These are phyloP conservation scores for Amorpha juglandis DNA, from an alignment of 2,888 invertebrate genomes.

Conservation along the genomic window DNA sequence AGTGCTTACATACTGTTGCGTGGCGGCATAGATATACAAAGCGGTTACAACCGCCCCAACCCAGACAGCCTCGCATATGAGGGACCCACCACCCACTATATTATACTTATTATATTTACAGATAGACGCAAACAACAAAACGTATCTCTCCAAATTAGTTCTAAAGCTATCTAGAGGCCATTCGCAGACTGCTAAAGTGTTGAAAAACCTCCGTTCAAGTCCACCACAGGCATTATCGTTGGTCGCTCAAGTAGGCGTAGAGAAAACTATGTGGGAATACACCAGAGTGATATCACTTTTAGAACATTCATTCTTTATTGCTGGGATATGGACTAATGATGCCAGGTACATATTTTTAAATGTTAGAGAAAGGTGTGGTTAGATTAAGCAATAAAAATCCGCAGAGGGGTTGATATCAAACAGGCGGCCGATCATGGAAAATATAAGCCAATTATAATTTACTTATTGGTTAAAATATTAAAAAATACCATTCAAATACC, in stretches of 20 bases:
- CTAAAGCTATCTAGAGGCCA: constrained; percentile 76
- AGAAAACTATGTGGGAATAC: constrained; percentile 81
- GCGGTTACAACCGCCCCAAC: too few relatives aligned
- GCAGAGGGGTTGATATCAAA: too few relatives aligned
- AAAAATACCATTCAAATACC: too few relatives aligned
- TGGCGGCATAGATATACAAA: too few relatives aligned
- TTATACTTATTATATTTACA: constrained; percentile 39
- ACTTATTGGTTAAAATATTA: too few relatives aligned
- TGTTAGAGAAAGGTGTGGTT: too few relatives aligned
- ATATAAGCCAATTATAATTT: too few relatives aligned
- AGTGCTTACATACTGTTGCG: too few relatives aligned
- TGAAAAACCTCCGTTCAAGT: constrained; percentile 68
- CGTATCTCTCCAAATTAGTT: constrained; percentile 72
- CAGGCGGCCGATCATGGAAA: too few relatives aligned
- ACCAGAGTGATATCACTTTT: constrained; percentile 73
- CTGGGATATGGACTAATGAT: constrained; percentile 76
- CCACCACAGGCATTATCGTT: constrained; percentile 73
- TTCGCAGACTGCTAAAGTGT: constrained; percentile 71
- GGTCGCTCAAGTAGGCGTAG: constrained; percentile 73
- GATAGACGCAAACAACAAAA: constrained; percentile 81
- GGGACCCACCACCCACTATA: too few relatives aligned
- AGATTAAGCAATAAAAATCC: too few relatives aligned
- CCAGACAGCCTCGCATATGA: too few relatives aligned
- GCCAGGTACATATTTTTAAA: constrained; percentile 54
- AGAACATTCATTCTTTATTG: constrained; percentile 77